phyloP scores from a whole-genome alignment of 2,888 invertebrate genomes.

The Acronicta leporina region DNA sequence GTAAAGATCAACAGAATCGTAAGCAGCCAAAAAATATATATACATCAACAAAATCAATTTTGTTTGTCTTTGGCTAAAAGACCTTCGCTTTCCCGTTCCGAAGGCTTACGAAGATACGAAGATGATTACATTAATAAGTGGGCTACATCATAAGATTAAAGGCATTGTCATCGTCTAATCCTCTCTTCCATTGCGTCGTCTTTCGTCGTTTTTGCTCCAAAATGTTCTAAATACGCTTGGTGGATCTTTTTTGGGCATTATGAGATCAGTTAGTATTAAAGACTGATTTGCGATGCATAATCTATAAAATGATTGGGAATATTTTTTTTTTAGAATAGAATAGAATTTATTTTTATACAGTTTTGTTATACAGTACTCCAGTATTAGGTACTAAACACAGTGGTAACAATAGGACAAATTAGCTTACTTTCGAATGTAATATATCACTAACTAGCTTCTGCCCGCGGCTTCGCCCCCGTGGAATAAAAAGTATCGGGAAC shows the following conservation, averaged over 20 bases:
- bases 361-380: too few species aligned
- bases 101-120: slow-evolving; percentile 44
- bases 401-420: too few species aligned
- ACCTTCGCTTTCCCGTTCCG: slow-evolving; percentile 25
- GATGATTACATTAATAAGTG: slow-evolving; percentile 45
- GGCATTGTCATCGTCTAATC: slow-evolving; percentile 49
- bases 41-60: slow-evolving; percentile 36
- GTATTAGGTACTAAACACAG: too few species aligned
- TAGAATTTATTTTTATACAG: too few species aligned
- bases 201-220: slow-evolving; percentile 15
- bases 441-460: too few species aligned
- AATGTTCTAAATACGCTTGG: slow-evolving; percentile 17
- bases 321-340: too few species aligned
- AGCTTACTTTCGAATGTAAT: too few species aligned
- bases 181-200: slow-evolving; percentile 22
- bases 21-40: slow-evolving; percentile 15
- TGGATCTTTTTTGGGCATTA: slow-evolving; percentile 17
- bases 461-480: too few species aligned
- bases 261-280: slow-evolving; percentile 17
- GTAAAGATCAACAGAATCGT: background rate
- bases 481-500: too few species aligned
- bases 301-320: background rate
- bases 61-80: slow-evolving; percentile 21
- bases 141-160: slow-evolving; percentile 44
- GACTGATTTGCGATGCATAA: background rate